Evolutionary conservation across 2,797 vertebrate genomes (phyloP), one percentile per base, ranked within the genome.

Genomic region (Lateolabrax maculatus): DNA sequence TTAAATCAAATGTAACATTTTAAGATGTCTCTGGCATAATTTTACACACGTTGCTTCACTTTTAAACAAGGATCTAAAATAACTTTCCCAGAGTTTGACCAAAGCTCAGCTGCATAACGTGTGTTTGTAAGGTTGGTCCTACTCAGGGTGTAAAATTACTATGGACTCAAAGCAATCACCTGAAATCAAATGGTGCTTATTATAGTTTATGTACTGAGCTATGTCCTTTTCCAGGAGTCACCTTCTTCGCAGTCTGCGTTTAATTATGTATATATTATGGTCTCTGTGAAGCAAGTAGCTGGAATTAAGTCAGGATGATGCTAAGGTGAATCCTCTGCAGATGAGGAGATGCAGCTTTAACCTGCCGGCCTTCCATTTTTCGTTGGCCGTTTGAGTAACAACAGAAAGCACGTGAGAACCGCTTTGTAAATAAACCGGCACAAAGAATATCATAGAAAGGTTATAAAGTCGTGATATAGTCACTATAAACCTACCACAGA

Each of bases 401-500:
- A 16, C 8, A n/a, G 12, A 5, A 34, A 34, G 8, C 7, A 44
- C 41, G 21, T 31, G 37, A 63, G 46, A 41, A 29, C n/a, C 37
- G n/a, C 16, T 12, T 21, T 5, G 10, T 13, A 67, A 67, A 73
- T 65, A 51, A 52, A 37, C 15, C 44, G 56, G 9, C 19, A 46
- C 18, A 39, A 60, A 63, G 10, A 37, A 63, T 9, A 73, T 70
- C 10, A 60, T 19, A 71, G 12, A 70, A 31, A 52, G 13, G 68
- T 73, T 65, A 51, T 62, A 75, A 74, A 36, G 25, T 9, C 36
- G 11, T 6, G 5, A 71, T 31, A 12, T 3, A 48, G 61, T 49
- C 13, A 6, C 16, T 52, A 3, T 48, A 60, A 53, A 52, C 36
- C 23, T 3, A 39, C 16, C 5, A 27, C 0, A 0, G 29, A 73